phyloP scores from a whole-genome alignment of 2,888 invertebrate genomes.

The Polydrusus tereticollis region DNA sequence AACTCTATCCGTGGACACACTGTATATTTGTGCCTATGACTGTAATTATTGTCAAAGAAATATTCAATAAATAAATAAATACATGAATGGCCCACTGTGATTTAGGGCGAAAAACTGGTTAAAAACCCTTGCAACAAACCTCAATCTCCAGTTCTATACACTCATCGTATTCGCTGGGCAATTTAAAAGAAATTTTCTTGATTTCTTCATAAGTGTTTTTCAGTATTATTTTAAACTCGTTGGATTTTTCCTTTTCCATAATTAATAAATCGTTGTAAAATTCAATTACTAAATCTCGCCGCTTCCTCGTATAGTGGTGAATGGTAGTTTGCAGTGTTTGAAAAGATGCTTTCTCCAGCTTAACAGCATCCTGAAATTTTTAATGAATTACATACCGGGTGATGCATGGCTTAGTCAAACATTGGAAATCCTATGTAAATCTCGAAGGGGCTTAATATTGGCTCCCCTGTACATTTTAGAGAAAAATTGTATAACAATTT shows the following conservation, averaged over 20 bases:
- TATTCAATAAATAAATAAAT: not conserved
- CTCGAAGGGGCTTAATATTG: too few relatives aligned
- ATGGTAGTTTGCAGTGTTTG: conserved; percentile 37
- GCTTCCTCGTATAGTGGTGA: conserved; percentile 40
- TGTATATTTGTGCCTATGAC: too few relatives aligned
- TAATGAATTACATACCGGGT: not conserved
- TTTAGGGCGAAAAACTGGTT: not conserved
- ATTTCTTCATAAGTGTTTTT: conserved; percentile 56
- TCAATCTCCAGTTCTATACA: conserved; percentile 60
- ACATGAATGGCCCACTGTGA: too few relatives aligned
- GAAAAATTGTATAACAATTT: too few relatives aligned
- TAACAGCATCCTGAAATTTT: conserved; percentile 29
- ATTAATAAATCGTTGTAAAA: conserved; percentile 51
- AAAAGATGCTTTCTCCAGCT: conserved; percentile 45
- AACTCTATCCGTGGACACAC: too few relatives aligned
- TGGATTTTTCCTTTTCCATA: conserved; percentile 56
- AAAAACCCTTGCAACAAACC: conserved; percentile 49
- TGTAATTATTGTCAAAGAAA: too few relatives aligned
- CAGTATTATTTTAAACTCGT: conserved; percentile 56
- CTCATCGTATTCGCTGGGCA: conserved; percentile 60
- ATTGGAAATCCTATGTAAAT: too few relatives aligned
- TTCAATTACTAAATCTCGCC: conserved; percentile 50
- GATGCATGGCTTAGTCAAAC: too few relatives aligned
- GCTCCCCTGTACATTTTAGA: too few relatives aligned
- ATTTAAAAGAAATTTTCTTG: conserved; percentile 55